Evolutionary conservation across 2,888 invertebrate species (phyloP).

Genomic region (Cetonia aurata): DNA sequence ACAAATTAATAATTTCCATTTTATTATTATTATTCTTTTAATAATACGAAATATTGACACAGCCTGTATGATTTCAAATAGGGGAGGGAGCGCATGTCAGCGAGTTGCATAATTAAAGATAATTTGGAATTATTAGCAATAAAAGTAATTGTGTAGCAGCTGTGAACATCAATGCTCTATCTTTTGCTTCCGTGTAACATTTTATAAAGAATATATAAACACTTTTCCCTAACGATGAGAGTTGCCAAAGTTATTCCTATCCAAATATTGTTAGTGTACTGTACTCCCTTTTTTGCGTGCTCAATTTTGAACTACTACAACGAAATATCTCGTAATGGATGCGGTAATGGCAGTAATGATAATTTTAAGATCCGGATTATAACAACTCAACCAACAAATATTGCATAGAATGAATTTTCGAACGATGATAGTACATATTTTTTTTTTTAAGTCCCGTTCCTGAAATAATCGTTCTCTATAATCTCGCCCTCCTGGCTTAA

Average conservation of each 20-base stretch:
- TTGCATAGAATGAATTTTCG: too few species aligned
- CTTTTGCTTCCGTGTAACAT: too few species aligned
- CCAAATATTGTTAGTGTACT: too few species aligned
- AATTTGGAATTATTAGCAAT: neutral
- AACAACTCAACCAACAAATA: conserved; percentile 3
- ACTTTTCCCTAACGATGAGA: too few species aligned
- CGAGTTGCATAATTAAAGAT: conserved; percentile 1
- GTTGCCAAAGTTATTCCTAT: too few species aligned
- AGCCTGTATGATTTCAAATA: conserved; percentile 37
- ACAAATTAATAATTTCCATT: conserved; percentile 13
- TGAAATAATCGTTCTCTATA: conserved; percentile 52
- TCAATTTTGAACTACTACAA: too few species aligned
- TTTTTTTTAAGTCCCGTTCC: conserved; percentile 41
- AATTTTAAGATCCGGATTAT: neutral
- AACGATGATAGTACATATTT: neutral
- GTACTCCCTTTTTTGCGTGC: too few species aligned
- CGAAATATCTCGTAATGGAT: too few species aligned
- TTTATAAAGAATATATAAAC: too few species aligned
- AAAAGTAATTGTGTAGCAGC: neutral
- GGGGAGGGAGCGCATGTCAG: conserved; percentile 31
- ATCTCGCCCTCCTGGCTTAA: conserved; percentile 49
- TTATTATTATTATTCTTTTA: neutral
- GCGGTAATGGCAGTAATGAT: too few species aligned
- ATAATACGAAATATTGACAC: conserved; percentile 34
- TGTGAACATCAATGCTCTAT: neutral